Evolutionary conservation across 1,140 invertebrate genomes (phyloP).

Genomic region (Caenorhabditis tropicalis): DNA sequence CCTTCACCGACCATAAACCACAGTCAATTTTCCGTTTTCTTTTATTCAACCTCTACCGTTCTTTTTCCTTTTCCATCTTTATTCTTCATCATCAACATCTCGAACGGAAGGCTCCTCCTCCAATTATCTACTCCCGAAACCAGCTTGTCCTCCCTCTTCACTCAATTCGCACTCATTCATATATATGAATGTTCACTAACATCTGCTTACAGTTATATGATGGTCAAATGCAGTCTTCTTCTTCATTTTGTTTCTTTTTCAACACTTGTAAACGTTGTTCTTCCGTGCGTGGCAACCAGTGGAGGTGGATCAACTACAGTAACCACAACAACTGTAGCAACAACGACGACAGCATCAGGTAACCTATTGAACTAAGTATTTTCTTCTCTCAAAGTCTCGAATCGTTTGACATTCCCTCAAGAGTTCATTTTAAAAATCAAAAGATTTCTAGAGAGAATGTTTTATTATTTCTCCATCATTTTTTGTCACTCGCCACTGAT

Average conservation of each 20-base stretch:
- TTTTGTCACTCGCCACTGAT: too few relatives aligned
- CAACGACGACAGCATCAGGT: neutral
- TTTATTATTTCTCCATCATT: too few relatives aligned
- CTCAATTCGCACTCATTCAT: constrained; percentile 22
- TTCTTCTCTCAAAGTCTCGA: too few relatives aligned
- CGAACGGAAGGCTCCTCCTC: constrained; percentile 35
- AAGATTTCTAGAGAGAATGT: too few relatives aligned
- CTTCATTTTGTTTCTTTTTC: neutral
- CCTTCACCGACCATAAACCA: constrained; percentile 16
- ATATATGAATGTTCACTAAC: constrained; percentile 15
- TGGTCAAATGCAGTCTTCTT: constrained; percentile 34
- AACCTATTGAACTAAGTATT: neutral
- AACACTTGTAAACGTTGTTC: neutral
- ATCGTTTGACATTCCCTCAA: too few relatives aligned
- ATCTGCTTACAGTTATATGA: constrained; percentile 30
- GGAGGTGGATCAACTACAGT: constrained; percentile 8
- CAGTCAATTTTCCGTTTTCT: neutral
- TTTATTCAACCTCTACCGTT: constrained; percentile 9
- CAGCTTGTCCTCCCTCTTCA: constrained; percentile 36
- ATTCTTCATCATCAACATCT: constrained; percentile 29
- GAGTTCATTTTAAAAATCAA: too few relatives aligned
- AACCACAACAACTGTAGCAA: constrained; percentile 2
- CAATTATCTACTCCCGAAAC: constrained; percentile 29
- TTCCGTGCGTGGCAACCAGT: neutral
- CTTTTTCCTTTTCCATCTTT: neutral